These are phyloP conservation scores for Chionomys nivalis DNA, from an alignment of 2,113 vertebrate species.

Conservation along the genomic window DNA sequence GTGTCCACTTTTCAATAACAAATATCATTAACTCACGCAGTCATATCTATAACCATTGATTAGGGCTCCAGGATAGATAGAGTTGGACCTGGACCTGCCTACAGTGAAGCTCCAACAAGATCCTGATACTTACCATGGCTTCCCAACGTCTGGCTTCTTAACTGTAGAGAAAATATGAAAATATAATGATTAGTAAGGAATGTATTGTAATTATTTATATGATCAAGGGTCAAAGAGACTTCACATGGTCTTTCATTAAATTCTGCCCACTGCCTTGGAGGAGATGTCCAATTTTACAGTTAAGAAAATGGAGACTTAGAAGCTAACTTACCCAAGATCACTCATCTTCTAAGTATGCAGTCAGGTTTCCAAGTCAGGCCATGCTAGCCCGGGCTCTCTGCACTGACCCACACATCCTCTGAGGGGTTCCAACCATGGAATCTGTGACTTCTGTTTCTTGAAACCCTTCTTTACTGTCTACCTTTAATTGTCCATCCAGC, in stretches of 20 bases:
- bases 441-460: not conserved
- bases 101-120: not conserved
- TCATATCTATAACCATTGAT: not conserved
- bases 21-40: not conserved
- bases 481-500: not conserved
- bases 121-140: constrained; percentile 44
- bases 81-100: not conserved
- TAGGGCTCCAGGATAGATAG: constrained; percentile 12
- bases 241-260: not conserved
- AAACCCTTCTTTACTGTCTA: not conserved
- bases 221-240: not conserved
- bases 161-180: not conserved
- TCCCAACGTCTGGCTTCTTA: constrained; percentile 48
- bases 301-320: not conserved
- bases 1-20: not conserved
- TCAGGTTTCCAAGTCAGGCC: not conserved
- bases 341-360: not conserved
- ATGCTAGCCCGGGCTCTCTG: not conserved
- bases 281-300: not conserved
- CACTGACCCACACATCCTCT: not conserved
- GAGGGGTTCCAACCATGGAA: not conserved
- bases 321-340: not conserved
- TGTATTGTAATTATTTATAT: not conserved
- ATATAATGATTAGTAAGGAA: not conserved
- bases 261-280: not conserved